A percentile compares a stretch with the other conserved stretches of the same genome.
Conservation (phyloP, 2,113 vertebrate genomes). For the Seriola dumerili region DNA sequence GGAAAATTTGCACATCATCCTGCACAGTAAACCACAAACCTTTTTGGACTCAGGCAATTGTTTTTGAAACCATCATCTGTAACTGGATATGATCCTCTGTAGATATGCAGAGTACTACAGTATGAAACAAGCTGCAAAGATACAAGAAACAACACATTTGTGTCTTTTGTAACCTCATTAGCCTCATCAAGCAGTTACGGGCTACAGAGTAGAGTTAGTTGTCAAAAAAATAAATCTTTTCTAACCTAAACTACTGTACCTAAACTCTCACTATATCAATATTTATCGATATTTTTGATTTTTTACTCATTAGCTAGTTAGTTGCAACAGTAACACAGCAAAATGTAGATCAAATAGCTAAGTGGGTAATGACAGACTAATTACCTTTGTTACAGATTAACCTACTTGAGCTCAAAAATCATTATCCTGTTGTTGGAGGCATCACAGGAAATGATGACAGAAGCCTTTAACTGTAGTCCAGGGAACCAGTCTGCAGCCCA, state of each 20-base stretch:
- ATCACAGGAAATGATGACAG: background rate
- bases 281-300: background rate
- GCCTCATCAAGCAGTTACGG: too few relatives aligned
- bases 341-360: background rate
- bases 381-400: background rate
- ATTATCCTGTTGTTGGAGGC: background rate
- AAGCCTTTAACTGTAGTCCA: background rate
- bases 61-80: too few relatives aligned
- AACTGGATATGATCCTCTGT: too few relatives aligned
- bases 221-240: too few relatives aligned
- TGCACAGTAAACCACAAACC: background rate
- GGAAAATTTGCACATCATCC: background rate
- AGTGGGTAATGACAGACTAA: background rate
- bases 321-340: background rate
- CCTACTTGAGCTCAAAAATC: background rate
- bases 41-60: too few relatives aligned
- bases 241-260: background rate
- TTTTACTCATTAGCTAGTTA: background rate
- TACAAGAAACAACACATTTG: too few relatives aligned
- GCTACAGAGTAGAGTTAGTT: too few relatives aligned
- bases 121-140: too few relatives aligned
- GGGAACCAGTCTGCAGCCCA: background rate
- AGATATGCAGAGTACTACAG: too few relatives aligned
- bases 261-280: too few relatives aligned
- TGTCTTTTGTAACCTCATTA: too few relatives aligned